These are phyloP conservation scores for Galleria mellonella DNA, from an alignment of 1,140 invertebrate genomes.

Conservation along the genomic window DNA sequence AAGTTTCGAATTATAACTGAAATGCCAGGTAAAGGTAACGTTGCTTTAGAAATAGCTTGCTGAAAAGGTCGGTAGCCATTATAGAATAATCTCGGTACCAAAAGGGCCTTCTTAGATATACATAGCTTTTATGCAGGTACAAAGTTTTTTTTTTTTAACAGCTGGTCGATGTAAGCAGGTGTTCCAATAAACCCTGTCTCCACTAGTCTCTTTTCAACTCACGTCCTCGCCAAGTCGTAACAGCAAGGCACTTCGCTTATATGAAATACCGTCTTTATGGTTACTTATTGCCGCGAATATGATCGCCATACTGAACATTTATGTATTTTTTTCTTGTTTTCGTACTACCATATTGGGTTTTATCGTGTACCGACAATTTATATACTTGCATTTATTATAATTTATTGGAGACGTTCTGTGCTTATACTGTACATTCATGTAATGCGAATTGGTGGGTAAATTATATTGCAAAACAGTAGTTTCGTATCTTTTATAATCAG, in stretches of 20 bases:
- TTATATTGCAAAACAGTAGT: too few species aligned
- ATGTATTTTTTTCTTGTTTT: slow-evolving; percentile 26
- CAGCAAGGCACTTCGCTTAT: slow-evolving; percentile 44
- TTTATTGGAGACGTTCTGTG: too few species aligned
- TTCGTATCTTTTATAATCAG: too few species aligned
- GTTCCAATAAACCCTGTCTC: slow-evolving; percentile 46
- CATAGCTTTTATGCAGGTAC: slow-evolving; percentile 7
- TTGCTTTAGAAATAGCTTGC: too few species aligned
- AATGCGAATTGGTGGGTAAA: too few species aligned
- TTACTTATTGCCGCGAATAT: slow-evolving; percentile 50
- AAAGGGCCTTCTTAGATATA: slow-evolving; percentile 24
- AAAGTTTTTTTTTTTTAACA: slow-evolving; percentile 2
- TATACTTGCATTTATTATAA: slow-evolving; percentile 3
- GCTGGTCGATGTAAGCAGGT: slow-evolving; percentile 36
- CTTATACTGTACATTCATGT: too few species aligned
- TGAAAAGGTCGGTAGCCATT: too few species aligned
- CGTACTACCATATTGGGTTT: slow-evolving; percentile 12
- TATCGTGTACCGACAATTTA: slow-evolving; percentile 19
- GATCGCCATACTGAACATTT: slow-evolving; percentile 28
- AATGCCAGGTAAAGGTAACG: too few species aligned
- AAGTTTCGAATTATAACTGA: too few species aligned
- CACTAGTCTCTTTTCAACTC: slow-evolving; percentile 33
- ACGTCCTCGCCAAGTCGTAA: slow-evolving; percentile 45
- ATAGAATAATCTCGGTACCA: neutral
- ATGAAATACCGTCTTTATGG: slow-evolving; percentile 53